Percentiles rank a stretch among this genome's conserved stretches.
Evolutionary conservation across 2,113 vertebrate genomes (phyloP).

Genomic region (Rhizomys pruinosus): DNA sequence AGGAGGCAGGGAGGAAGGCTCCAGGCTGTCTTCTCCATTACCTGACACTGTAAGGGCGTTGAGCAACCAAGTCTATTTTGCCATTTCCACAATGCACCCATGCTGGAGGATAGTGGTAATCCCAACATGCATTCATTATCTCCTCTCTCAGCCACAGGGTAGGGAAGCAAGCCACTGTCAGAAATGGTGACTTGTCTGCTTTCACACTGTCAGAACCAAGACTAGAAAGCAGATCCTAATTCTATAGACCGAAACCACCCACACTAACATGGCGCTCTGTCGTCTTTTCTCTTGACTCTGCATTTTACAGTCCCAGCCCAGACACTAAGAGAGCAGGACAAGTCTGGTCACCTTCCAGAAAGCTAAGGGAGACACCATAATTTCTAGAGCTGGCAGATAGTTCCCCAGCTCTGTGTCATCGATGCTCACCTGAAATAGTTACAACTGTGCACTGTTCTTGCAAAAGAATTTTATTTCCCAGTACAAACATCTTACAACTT

Average conservation of each 20-base stretch:
- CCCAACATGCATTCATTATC: too few relatives aligned
- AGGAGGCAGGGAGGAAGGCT: too few relatives aligned
- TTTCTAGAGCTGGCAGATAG: not conserved
- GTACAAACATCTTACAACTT: too few relatives aligned
- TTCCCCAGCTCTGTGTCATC: not conserved
- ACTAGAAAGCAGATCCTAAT: not conserved
- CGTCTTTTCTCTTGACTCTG: not conserved
- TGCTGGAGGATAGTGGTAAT: rapidly evolving
- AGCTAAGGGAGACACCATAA: not conserved
- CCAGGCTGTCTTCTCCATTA: too few relatives aligned
- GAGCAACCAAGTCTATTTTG: too few relatives aligned
- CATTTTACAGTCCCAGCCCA: not conserved
- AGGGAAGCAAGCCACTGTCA: not conserved
- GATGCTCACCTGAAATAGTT: not conserved
- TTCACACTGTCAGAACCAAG: not conserved
- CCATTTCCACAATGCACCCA: too few relatives aligned
- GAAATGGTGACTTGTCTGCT: not conserved
- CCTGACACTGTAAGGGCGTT: too few relatives aligned
- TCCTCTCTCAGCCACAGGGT: not conserved
- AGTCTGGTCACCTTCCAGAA: not conserved
- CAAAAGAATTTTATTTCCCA: too few relatives aligned
- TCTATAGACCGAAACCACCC: not conserved
- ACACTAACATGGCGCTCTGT: not conserved
- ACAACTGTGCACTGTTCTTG: too few relatives aligned
- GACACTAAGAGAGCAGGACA: not conserved